A percentile compares a stretch with the other conserved stretches of the same genome.
These are phyloP conservation scores for Loripinus fragilis DNA, from an alignment of 2,888 invertebrate species.

Conservation along the genomic window DNA sequence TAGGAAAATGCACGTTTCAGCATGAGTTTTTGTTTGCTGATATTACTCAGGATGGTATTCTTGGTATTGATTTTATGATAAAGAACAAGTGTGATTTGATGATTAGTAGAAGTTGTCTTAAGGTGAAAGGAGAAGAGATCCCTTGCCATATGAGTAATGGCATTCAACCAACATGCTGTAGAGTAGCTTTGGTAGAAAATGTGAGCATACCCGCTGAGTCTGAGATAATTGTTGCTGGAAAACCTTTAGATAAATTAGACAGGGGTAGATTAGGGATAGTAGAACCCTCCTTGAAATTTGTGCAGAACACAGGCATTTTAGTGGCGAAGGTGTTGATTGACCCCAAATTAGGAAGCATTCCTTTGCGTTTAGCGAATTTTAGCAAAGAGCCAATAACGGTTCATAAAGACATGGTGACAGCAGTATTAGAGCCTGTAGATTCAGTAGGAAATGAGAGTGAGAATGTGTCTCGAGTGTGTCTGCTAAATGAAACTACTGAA, in stretches of 20 bases:
- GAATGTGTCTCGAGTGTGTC: no score
- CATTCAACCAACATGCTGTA: no score
- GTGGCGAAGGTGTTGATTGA: no score
- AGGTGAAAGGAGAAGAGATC: constrained; percentile 30
- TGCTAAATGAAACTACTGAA: no score
- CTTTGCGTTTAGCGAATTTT: constrained; percentile 34
- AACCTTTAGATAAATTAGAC: no score
- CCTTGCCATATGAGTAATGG: no score
- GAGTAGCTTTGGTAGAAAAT: constrained; percentile 27
- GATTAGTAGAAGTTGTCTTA: constrained; percentile 26
- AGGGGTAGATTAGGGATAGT: constrained; percentile 23
- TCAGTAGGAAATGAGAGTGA: background rate
- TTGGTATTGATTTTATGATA: no score
- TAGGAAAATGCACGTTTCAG: constrained; percentile 17
- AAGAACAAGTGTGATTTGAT: constrained; percentile 30
- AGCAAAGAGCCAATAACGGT: constrained; percentile 14
- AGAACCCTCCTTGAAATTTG: constrained; percentile 11
- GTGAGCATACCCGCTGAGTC: constrained; percentile 14
- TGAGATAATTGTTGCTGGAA: no score
- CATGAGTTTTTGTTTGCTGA: constrained; percentile 29
- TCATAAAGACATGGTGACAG: constrained; percentile 23
- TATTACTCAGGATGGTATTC: no score
- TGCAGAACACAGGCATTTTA: constrained; percentile 37
- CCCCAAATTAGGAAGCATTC: constrained; percentile 1
- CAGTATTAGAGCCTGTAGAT: background rate